These are phyloP conservation scores for Azorinus chamasolen DNA, from an alignment of 2,888 invertebrate species.

Conservation along the genomic window DNA sequence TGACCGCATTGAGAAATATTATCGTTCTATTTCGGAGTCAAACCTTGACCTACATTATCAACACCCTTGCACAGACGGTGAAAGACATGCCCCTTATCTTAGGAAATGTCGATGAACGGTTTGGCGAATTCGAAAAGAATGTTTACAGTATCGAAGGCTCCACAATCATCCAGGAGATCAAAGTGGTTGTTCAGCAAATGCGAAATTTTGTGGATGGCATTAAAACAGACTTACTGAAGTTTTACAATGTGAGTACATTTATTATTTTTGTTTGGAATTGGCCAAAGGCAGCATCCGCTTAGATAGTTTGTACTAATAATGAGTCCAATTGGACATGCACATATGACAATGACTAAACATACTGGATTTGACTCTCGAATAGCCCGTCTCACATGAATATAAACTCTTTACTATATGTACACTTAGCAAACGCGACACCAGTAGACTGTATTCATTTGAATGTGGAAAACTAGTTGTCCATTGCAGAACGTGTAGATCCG, in stretches of 20 bases:
- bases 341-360: no score
- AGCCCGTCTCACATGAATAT: no score
- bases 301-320: no score
- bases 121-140: slow-evolving; percentile 27
- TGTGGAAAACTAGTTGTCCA: no score
- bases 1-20: slow-evolving; percentile 49
- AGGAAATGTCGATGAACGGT: slow-evolving; percentile 12
- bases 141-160: slow-evolving; percentile 28
- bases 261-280: no score
- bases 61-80: slow-evolving; percentile 26
- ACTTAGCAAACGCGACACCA: no score
- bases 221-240: slow-evolving; percentile 41
- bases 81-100: slow-evolving; percentile 35
- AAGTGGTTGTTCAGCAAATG: slow-evolving; percentile 29
- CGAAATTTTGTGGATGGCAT: slow-evolving; percentile 38
- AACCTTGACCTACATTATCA: slow-evolving; percentile 21
- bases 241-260: slow-evolving; percentile 57
- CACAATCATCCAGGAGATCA: slow-evolving; percentile 35
- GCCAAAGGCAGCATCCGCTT: no score
- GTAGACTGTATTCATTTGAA: no score
- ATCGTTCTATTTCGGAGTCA: slow-evolving; percentile 52
- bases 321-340: no score
- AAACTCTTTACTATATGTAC: no score
- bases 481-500: no score
- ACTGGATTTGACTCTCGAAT: no score